Evolutionary conservation across 2,113 vertebrate species (phyloP).

Genomic region (Acanthisitta chloris): DNA sequence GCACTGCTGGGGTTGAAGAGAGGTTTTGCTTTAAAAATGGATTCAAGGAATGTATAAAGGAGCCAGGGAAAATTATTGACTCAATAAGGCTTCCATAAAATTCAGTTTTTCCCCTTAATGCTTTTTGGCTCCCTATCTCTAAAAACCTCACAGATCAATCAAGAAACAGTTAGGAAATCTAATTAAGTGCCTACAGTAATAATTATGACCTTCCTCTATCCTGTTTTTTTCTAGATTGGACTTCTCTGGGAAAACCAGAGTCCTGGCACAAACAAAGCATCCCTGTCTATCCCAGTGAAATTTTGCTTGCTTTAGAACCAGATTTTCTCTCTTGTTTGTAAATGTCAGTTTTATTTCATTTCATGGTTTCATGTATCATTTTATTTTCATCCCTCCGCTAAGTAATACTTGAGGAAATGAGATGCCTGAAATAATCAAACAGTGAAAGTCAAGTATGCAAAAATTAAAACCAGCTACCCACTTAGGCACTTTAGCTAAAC

Average conservation of each 20-base stretch:
- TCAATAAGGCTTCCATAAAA: neutral
- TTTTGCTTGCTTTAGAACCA: neutral
- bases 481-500: neutral
- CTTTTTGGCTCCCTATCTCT: neutral
- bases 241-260: neutral
- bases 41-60: neutral
- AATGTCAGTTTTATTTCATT: conserved; percentile 11
- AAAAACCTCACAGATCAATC: neutral
- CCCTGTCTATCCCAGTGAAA: neutral
- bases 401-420: conserved; percentile 11
- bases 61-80: neutral
- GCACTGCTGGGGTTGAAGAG: neutral
- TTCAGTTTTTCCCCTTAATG: neutral
- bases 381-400: conserved; percentile 26
- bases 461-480: conserved; percentile 23
- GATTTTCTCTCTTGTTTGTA: neutral
- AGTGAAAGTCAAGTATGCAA: conserved; percentile 38
- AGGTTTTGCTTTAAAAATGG: neutral
- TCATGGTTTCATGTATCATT: conserved; percentile 11
- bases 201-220: neutral
- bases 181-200: neutral
- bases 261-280: conserved; percentile 1
- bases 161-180: conserved; percentile 18
- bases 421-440: conserved; percentile 42
- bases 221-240: neutral